Evolutionary conservation across 1,140 invertebrate genomes (phyloP).

Genomic region (Mya arenaria): DNA sequence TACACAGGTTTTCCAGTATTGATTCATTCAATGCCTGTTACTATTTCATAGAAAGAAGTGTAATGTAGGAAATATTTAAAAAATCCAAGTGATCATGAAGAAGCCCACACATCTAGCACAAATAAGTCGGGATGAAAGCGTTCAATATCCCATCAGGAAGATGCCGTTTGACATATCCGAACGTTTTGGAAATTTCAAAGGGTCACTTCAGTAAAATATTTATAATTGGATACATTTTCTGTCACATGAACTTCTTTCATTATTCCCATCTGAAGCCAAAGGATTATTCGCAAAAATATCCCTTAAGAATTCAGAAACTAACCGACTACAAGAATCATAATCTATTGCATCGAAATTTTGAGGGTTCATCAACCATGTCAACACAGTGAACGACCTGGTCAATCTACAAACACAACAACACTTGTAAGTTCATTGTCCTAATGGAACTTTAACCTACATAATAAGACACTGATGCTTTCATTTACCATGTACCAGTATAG

Average conservation of each 20-base stretch:
- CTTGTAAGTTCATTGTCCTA: slow-evolving; percentile 78
- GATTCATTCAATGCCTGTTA: slow-evolving; percentile 4
- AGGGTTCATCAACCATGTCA: slow-evolving; percentile 19
- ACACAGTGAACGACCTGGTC: slow-evolving; percentile 60
- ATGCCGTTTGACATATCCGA: slow-evolving; percentile 40
- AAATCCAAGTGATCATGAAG: background rate
- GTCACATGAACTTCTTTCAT: slow-evolving; percentile 7
- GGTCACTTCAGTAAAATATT: slow-evolving; percentile 47
- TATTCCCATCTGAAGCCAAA: too few relatives aligned
- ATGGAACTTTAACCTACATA: slow-evolving; percentile 71
- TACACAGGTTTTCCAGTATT: background rate
- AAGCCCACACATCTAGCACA: background rate
- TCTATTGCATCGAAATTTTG: slow-evolving; percentile 60
- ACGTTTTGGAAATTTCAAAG: slow-evolving; percentile 27
- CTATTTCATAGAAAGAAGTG: slow-evolving; percentile 7
- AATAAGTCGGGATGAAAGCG: slow-evolving; percentile 22
- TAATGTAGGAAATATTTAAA: slow-evolving; percentile 22
- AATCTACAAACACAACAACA: slow-evolving; percentile 78
- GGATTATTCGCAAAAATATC: too few relatives aligned
- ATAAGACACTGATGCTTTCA: too few relatives aligned
- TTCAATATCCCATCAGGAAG: slow-evolving; percentile 14
- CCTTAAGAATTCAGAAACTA: slow-evolving; percentile 36
- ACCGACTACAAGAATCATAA: slow-evolving; percentile 40
- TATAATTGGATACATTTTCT: slow-evolving; percentile 46
- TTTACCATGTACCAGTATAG: too few relatives aligned